Base-by-base conservation (phyloP, 2,113 vertebrate genomes). In the Motacilla alba region DNA sequence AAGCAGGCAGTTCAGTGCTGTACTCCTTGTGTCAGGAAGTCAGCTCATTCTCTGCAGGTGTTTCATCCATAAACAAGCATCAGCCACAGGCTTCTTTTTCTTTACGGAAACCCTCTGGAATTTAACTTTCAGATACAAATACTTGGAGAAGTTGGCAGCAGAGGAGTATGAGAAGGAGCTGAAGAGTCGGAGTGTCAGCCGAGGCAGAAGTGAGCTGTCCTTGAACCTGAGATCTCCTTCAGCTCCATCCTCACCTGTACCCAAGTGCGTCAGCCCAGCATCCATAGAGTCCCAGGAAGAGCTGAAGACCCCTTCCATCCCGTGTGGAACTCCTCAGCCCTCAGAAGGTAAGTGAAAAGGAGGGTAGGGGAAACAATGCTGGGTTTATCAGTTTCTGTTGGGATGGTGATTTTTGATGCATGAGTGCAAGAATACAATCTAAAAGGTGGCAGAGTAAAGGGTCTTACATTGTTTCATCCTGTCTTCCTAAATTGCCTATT, bases 41-140 rank as follows among this genome's bases (percentile, higher is more conserved):
- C 96, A 93, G 96, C 90, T 97, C 89, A 78, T 86, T 97, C 90
- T 94, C 97, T 97, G 96, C 98, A 98, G 98, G 97, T 98, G 98
- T 97, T 97, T 97, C 97, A 50, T 94, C 97, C 96, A 97, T 97
- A 98, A 98, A 97, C 96, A 98, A 98, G 96, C 96, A 89, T 91
- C 97, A 85, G 85, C 93, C 97, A 97, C 85, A 62, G 91, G 86
- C 96, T 96, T 93, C 97, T 97, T 97, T 97, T 97, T 97, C 94
- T 98, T 98, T 97, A 98, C 97, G 96, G 97, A 98, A 98, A 97
- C 97, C 94, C 95, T 98, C 97, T 98, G 98, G 98, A 98, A 98
- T 98, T 98, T 98, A 95, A 98, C 97, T 95, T 98, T 97, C 98
- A 99, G 99, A 98, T 99, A 99, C 98, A 99, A 99, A 98, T 98